Evolutionary conservation across 2,113 vertebrate species (phyloP).

Genomic region (Ammospiza nelsoni): DNA sequence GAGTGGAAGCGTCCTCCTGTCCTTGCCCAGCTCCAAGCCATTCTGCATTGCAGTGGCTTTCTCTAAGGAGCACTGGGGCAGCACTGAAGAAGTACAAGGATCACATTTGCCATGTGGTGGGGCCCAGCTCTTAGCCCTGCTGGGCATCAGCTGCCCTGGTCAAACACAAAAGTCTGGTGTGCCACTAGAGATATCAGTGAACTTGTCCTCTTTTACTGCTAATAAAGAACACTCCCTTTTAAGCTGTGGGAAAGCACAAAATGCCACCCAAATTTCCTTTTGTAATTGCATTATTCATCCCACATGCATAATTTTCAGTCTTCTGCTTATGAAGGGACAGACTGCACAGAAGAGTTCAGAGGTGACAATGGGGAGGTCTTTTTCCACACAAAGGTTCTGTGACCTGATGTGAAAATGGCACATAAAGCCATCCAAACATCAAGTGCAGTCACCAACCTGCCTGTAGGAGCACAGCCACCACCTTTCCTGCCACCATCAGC

Average conservation of each 20-base stretch:
- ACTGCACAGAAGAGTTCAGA: background rate
- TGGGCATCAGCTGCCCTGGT: background rate
- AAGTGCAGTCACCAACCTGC: fast-evolving
- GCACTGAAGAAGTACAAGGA: fast-evolving
- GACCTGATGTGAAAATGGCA: fast-evolving
- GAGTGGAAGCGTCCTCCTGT: background rate
- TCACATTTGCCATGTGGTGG: background rate
- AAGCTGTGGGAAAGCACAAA: background rate
- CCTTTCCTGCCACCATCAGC: background rate
- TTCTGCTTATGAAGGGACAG: background rate
- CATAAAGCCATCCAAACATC: background rate
- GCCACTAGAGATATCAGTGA: background rate
- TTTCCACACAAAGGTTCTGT: background rate
- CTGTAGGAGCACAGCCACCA: background rate
- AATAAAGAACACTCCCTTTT: background rate
- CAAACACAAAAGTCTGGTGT: background rate
- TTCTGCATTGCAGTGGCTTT: background rate
- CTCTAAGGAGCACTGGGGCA: background rate
- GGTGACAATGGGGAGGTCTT: fast-evolving
- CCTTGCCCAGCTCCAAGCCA: background rate
- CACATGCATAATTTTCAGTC: background rate
- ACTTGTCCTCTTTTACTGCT: background rate
- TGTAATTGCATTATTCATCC: background rate
- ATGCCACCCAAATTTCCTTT: background rate
- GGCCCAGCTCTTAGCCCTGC: background rate